These are phyloP conservation scores for Malurus leucopterus DNA, from an alignment of 2,797 vertebrate genomes.

Conservation along the genomic window DNA sequence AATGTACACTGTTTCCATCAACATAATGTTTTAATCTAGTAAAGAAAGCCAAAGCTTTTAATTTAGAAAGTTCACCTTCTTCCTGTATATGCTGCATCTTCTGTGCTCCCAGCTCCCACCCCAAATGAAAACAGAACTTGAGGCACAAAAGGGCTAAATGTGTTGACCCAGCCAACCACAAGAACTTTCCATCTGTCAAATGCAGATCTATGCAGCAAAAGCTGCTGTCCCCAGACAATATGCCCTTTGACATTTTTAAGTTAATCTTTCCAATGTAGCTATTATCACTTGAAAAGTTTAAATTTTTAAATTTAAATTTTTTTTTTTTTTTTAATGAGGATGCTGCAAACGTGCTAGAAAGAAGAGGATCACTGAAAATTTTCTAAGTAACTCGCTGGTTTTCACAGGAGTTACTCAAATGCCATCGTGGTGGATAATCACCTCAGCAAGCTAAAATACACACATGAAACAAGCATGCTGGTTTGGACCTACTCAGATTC, in stretches of 20 bases:
- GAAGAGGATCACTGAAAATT: neutral
- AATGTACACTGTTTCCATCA: neutral
- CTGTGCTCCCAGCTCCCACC: neutral
- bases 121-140: neutral
- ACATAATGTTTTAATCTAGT: conserved; percentile 12
- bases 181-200: neutral
- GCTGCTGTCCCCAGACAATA: neutral
- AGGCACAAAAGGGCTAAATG: neutral
- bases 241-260: neutral
- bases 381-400: neutral
- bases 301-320: neutral
- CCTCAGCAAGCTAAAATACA: neutral
- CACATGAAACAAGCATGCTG: neutral
- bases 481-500: neutral
- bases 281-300: neutral
- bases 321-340: neutral
- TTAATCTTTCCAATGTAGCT: neutral
- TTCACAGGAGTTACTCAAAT: neutral
- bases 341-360: neutral
- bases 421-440: neutral
- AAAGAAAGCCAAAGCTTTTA: neutral
- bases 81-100: neutral
- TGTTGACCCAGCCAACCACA: neutral
- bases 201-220: neutral
- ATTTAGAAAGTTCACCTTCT: conserved; percentile 1